phyloP scores from a whole-genome alignment of 2,113 vertebrate species.

The Notothenia coriiceps region DNA sequence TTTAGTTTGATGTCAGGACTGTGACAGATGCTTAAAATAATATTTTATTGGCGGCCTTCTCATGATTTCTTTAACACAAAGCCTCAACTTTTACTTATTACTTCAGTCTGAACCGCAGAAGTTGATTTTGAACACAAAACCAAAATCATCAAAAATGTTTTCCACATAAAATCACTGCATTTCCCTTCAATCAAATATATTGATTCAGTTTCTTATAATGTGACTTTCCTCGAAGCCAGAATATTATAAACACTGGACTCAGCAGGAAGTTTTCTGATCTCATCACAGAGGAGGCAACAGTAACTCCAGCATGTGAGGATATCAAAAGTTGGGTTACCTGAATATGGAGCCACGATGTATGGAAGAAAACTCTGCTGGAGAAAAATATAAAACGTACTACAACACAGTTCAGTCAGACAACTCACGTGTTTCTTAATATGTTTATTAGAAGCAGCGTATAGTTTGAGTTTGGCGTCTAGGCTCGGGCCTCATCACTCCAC shows the following conservation, averaged over 20 bases:
- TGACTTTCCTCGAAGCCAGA: constrained; percentile 8
- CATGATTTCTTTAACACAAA: constrained; percentile 1
- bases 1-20: constrained; percentile 34
- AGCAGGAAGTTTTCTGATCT: not conserved
- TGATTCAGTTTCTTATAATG: constrained; percentile 1
- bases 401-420: no score
- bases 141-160: constrained; percentile 7
- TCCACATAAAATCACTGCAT: constrained; percentile 12
- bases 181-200: not conserved
- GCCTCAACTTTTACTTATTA: constrained; percentile 11
- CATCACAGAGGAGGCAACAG: not conserved
- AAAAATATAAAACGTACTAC: no score
- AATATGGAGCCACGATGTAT: not conserved
- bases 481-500: no score
- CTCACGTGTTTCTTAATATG: no score
- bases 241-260: not conserved
- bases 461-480: no score
- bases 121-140: constrained; percentile 8
- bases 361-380: not conserved
- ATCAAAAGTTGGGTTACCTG: not conserved
- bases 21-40: constrained; percentile 48
- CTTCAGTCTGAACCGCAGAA: constrained; percentile 8
- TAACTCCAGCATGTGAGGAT: not conserved
- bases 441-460: no score
- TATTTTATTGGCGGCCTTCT: constrained; percentile 23